Conservation (phyloP, 2,797 vertebrate species). For the Intellagama lesueurii region DNA sequence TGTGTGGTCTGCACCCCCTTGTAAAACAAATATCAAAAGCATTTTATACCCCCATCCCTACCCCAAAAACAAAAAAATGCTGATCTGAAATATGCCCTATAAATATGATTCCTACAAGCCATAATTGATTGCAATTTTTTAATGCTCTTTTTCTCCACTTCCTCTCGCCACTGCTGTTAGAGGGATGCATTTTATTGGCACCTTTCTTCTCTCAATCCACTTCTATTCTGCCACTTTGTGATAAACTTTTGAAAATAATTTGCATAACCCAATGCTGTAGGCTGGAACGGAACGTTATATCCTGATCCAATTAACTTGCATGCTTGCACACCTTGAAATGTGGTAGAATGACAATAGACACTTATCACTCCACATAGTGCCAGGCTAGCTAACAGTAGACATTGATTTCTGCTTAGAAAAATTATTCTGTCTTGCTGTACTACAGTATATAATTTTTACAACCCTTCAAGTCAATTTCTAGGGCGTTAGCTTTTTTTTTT, state of each 20-base stretch:
- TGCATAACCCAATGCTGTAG: background rate
- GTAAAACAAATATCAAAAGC: background rate
- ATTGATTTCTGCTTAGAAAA: background rate
- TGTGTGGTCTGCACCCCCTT: background rate
- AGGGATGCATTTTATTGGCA: background rate
- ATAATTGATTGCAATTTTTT: background rate
- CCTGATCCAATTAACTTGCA: conserved; percentile 17
- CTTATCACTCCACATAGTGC: background rate
- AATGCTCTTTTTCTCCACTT: background rate
- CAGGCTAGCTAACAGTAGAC: background rate
- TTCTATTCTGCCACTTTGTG: background rate
- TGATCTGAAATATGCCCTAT: background rate
- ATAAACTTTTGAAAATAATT: background rate
- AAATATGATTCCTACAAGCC: background rate
- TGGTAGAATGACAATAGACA: background rate
- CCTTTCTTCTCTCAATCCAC: background rate
- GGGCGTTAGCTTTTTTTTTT: background rate
- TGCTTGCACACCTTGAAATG: background rate
- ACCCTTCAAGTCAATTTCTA: background rate
- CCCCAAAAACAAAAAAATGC: background rate
- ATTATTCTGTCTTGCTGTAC: background rate
- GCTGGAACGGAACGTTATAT: background rate
- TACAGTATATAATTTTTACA: background rate
- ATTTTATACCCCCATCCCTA: background rate
- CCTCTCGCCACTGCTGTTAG: background rate